Conservation (phyloP, 2,113 vertebrate genomes). For the Halcyon senegalensis region DNA sequence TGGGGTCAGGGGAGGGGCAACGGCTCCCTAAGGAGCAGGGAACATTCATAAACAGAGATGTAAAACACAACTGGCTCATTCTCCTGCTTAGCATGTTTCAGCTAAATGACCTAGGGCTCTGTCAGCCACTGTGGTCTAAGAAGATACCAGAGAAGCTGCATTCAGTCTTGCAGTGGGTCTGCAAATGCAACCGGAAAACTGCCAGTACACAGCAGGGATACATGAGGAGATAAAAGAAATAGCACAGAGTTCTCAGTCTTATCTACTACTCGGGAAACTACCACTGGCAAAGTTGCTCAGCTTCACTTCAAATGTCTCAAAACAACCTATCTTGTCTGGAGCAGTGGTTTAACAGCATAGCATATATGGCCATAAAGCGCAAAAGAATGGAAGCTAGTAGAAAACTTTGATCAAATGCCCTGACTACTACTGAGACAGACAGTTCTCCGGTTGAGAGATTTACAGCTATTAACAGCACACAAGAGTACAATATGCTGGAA, state of each 20-base stretch:
- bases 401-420: neutral
- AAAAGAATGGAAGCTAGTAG: neutral
- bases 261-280: neutral
- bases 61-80: neutral
- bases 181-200: neutral
- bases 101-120: neutral
- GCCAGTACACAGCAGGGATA: neutral
- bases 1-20: neutral
- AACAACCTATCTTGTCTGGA: neutral
- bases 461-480: slow-evolving; percentile 26
- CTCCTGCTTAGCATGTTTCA: neutral
- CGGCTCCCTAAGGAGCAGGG: neutral
- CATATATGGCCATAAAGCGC: neutral
- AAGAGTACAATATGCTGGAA: neutral
- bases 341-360: neutral
- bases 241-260: neutral
- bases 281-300: neutral
- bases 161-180: neutral
- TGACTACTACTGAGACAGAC: neutral
- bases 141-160: neutral
- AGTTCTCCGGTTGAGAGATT: slow-evolving; percentile 27
- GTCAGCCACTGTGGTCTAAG: neutral
- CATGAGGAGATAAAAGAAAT: neutral
- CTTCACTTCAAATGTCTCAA: neutral
- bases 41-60: neutral